phyloP scores from a whole-genome alignment of 1,140 invertebrate species.

The Hypsibius dujardini region DNA sequence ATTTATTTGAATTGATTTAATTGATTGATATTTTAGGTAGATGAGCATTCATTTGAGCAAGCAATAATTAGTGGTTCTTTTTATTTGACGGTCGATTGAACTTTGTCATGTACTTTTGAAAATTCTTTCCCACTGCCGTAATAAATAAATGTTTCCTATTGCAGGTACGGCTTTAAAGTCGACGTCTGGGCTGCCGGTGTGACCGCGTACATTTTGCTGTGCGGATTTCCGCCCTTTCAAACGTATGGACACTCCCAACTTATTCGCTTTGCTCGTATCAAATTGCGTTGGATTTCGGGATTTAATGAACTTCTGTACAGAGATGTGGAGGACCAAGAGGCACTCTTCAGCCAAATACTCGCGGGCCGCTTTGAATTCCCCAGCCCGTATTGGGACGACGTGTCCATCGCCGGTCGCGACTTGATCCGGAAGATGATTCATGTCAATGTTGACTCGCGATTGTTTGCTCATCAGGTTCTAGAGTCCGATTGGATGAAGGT shows the following conservation, averaged over 20 bases:
- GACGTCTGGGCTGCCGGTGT: conserved; percentile 96
- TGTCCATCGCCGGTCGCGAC: conserved; percentile 58
- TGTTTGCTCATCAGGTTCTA: conserved; percentile 76
- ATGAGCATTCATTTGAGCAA: too few relatives aligned
- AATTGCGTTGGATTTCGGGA: conserved; percentile 32
- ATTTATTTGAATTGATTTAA: too few relatives aligned
- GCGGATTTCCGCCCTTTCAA: conserved; percentile 77
- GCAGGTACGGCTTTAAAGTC: conserved; percentile 51
- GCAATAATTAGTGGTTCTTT: too few relatives aligned
- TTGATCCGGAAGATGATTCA: conserved; percentile 71
- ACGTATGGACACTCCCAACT: conserved; percentile 5
- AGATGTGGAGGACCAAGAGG: conserved; percentile 58
- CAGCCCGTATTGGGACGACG: conserved; percentile 76
- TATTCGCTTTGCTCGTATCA: conserved; percentile 17
- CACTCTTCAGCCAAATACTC: conserved; percentile 79
- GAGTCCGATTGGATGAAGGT: conserved; percentile 75
- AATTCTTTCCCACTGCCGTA: conserved; percentile 18
- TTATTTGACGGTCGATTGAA: too few relatives aligned
- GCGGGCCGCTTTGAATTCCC: conserved; percentile 81
- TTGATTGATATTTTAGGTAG: too few relatives aligned
- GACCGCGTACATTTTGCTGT: conserved; percentile 84
- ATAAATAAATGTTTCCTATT: conserved; percentile 26
- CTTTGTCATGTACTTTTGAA: too few relatives aligned
- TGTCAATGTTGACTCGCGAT: conserved; percentile 65
- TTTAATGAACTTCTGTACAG: too few relatives aligned